These are phyloP conservation scores for Antheraea pernyi DNA, from an alignment of 1,140 invertebrate species.

Conservation along the genomic window DNA sequence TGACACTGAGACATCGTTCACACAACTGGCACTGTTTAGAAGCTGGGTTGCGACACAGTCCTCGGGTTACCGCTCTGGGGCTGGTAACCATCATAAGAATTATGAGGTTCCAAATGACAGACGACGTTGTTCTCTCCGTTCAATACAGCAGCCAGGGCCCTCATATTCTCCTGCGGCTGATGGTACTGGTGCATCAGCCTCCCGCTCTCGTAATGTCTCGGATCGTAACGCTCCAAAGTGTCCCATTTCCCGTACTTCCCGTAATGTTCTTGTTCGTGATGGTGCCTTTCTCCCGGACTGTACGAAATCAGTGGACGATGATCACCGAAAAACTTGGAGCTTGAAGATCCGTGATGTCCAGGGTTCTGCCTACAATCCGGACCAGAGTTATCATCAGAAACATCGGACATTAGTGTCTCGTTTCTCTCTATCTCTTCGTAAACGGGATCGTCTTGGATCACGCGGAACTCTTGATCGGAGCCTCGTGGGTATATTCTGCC, in stretches of 20 bases:
- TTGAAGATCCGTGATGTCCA: conserved; percentile 80
- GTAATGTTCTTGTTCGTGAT: conserved; percentile 80
- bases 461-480: conserved; percentile 69
- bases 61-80: conserved; percentile 79
- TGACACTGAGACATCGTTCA: conserved; percentile 9
- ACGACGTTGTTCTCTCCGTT: conserved; percentile 90
- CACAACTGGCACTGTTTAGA: conserved; percentile 44
- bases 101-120: conserved; percentile 87
- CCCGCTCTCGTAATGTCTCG: conserved; percentile 66
- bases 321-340: conserved; percentile 87
- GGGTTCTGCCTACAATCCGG: conserved; percentile 82
- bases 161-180: conserved; percentile 79
- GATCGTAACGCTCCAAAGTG: conserved; percentile 79
- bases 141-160: conserved; percentile 86
- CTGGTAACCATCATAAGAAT: conserved; percentile 74
- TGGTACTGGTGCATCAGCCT: conserved; percentile 74
- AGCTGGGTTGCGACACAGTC: conserved; percentile 80
- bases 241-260: conserved; percentile 80
- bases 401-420: conserved; percentile 87
- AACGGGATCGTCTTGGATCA: conserved; percentile 86
- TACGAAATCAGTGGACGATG: conserved; percentile 88
- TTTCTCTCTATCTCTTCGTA: conserved; percentile 90
- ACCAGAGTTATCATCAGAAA: conserved; percentile 89
- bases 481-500: conserved; percentile 74
- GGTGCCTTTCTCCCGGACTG: conserved; percentile 79